phyloP scores from a whole-genome alignment of 2,888 invertebrate species.

The Acleris holmiana region DNA sequence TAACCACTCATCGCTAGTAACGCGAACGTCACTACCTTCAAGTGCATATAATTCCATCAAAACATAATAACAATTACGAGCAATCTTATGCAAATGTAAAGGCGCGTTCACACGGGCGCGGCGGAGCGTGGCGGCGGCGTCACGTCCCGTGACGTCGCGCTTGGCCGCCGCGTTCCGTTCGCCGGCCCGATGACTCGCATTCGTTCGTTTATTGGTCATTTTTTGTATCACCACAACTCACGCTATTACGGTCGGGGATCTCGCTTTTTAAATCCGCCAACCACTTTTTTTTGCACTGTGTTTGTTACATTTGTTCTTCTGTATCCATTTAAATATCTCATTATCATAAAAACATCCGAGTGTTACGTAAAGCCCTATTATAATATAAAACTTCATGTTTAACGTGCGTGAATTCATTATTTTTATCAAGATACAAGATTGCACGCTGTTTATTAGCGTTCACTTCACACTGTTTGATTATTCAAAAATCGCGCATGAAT shows the following conservation, averaged over 20 bases:
- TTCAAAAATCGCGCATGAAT: slow-evolving; percentile 20
- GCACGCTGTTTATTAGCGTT: slow-evolving; percentile 10
- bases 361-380: slow-evolving; percentile 2
- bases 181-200: slow-evolving; percentile 73
- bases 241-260: slow-evolving; percentile 58
- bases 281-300: slow-evolving; percentile 39
- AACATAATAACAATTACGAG: slow-evolving; percentile 19
- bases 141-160: slow-evolving; percentile 43
- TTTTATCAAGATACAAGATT: slow-evolving; percentile 4
- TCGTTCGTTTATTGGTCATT: slow-evolving; percentile 63
- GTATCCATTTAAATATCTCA: too few species aligned
- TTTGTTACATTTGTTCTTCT: too few species aligned
- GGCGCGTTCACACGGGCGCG: slow-evolving; percentile 68
- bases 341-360: slow-evolving; percentile 11
- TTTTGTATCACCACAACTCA: slow-evolving; percentile 57
- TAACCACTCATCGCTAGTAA: neutral
- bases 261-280: slow-evolving; percentile 73
- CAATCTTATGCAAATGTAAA: slow-evolving; percentile 67
- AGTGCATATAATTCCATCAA: slow-evolving; percentile 27
- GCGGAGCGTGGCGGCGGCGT: slow-evolving; percentile 56
- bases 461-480: slow-evolving; percentile 23
- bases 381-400: neutral
- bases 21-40: slow-evolving; percentile 4
- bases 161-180: slow-evolving; percentile 69
- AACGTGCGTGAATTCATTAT: slow-evolving; percentile 3